Conservation (phyloP, 2,113 vertebrate species). For the Hemibagrus wyckioides region DNA sequence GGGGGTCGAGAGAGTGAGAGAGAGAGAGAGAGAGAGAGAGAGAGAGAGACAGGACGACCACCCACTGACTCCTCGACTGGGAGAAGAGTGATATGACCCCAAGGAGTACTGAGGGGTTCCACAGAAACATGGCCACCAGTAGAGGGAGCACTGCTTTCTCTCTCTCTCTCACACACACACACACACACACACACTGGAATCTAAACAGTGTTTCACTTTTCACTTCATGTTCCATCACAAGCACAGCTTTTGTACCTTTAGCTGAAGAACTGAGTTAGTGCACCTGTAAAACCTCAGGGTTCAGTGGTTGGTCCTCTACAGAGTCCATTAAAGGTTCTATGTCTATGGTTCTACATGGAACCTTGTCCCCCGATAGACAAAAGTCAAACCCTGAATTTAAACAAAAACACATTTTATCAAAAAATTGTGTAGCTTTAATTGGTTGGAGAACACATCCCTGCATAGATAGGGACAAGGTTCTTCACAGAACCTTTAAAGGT, state of each 20-base stretch:
- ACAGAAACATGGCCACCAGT: conserved; percentile 26
- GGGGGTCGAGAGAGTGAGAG: background rate
- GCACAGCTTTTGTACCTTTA: background rate
- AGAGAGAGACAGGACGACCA: conserved; percentile 40
- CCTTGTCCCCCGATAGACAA: background rate
- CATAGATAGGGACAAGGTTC: background rate
- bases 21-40: background rate
- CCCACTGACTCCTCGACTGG: conserved; percentile 41
- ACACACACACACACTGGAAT: background rate
- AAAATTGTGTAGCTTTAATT: background rate
- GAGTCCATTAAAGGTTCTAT: background rate
- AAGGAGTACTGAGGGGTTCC: conserved; percentile 37
- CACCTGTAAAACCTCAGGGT: background rate
- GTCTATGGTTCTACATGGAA: background rate
- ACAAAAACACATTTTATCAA: background rate
- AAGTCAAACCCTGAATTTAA: background rate
- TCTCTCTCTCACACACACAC: background rate
- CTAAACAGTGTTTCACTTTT: background rate
- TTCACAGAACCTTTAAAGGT: background rate
- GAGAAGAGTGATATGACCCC: conserved; percentile 49
- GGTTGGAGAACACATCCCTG: background rate
- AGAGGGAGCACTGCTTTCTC: conserved; percentile 28
- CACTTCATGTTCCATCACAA: background rate
- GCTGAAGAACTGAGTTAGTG: background rate
- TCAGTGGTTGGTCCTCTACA: background rate